Evolutionary conservation across 2,113 vertebrate genomes (phyloP).

Genomic region (Rhombomys opimus): DNA sequence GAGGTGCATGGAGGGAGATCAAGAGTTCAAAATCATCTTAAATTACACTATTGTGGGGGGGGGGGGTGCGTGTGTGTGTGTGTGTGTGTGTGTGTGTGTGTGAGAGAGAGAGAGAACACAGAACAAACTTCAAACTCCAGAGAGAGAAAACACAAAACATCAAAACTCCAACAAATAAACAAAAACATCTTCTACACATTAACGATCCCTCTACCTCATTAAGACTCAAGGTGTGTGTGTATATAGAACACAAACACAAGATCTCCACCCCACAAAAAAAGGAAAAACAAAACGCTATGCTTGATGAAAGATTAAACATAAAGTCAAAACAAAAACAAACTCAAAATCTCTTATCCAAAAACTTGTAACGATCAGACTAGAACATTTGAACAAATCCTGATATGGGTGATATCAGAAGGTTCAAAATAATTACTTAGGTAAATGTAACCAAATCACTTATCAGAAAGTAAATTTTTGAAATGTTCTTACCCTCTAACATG

Average conservation of each 20-base stretch:
- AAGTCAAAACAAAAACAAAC: conserved; percentile 48
- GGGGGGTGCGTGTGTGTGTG: too few species aligned
- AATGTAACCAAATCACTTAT: conserved; percentile 3
- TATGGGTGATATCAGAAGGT: background rate
- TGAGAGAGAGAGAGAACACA: too few species aligned
- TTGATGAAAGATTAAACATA: conserved; percentile 42
- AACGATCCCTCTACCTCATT: background rate
- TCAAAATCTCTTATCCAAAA: background rate
- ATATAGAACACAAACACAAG: background rate
- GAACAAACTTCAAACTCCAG: too few species aligned
- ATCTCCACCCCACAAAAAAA: background rate
- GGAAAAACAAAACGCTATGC: background rate
- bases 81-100: too few species aligned
- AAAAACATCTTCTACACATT: background rate
- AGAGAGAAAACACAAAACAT: too few species aligned
- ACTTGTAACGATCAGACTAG: conserved; percentile 35
- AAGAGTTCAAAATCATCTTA: background rate
- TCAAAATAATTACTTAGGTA: conserved; percentile 35
- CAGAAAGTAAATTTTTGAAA: conserved; percentile 6
- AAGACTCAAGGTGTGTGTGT: background rate
- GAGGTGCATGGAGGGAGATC: background rate
- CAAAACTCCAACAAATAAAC: background rate
- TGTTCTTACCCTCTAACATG: background rate
- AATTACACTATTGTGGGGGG: background rate
- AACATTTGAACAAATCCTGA: conserved; percentile 41